These are phyloP conservation scores for Orchesella cincta DNA, from an alignment of 1,140 invertebrate genomes.

Conservation along the genomic window DNA sequence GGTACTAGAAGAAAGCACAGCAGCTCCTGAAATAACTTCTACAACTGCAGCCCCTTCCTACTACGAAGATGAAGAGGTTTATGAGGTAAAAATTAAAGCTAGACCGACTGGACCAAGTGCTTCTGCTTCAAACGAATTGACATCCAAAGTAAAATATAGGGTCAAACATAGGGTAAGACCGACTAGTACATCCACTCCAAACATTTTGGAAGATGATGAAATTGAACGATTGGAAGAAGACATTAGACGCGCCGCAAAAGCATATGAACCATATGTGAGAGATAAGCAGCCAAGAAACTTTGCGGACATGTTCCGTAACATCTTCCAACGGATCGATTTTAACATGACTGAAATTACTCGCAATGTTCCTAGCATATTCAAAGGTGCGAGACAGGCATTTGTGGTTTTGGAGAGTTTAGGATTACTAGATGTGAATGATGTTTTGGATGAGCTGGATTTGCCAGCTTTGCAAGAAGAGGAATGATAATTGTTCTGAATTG, in stretches of 20 bases:
- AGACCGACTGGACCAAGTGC: neutral
- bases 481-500: too few relatives aligned
- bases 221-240: conserved; percentile 40
- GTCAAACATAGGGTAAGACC: neutral
- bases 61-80: neutral
- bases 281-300: conserved; percentile 45
- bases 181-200: neutral
- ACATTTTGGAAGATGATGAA: conserved; percentile 40
- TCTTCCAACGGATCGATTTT: conserved; percentile 37
- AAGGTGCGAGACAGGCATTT: conserved; percentile 48
- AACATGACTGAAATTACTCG: conserved; percentile 44
- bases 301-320: conserved; percentile 26
- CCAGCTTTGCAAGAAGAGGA: conserved; percentile 1
- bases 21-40: neutral
- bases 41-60: neutral
- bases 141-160: neutral
- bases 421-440: conserved; percentile 14
- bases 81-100: neutral
- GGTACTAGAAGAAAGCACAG: neutral
- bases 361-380: conserved; percentile 44
- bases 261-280: conserved; percentile 38
- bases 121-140: neutral
- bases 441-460: conserved; percentile 3
- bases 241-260: conserved; percentile 28
- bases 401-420: conserved; percentile 41